phyloP scores from a whole-genome alignment of 2,888 invertebrate species.

The Meta bourneti region DNA sequence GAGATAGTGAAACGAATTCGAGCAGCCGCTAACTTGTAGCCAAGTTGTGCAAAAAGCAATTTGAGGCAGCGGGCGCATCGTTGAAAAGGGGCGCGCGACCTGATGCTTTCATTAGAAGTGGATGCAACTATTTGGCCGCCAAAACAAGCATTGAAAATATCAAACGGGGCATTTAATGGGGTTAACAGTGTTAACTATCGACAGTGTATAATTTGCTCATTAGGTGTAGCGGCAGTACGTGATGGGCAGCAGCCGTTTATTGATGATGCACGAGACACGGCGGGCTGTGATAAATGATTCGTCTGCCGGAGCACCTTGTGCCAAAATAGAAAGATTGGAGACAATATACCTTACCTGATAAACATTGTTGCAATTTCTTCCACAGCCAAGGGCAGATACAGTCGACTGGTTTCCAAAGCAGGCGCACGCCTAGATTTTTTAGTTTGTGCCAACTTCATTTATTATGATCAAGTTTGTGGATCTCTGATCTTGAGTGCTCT shows the following conservation, averaged over 20 bases:
- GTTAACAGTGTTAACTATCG: conserved; percentile 58
- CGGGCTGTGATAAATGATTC: conserved; percentile 29
- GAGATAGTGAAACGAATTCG: conserved; percentile 23
- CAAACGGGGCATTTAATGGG: background rate
- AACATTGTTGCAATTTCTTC: too few relatives aligned
- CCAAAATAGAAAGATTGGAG: too few relatives aligned
- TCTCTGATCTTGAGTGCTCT: too few relatives aligned
- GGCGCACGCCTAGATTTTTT: too few relatives aligned
- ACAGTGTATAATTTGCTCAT: conserved; percentile 70
- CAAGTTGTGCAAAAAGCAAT: background rate
- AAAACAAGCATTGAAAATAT: conserved; percentile 2
- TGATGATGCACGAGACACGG: conserved; percentile 1
- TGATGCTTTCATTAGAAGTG: background rate
- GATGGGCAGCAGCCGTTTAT: conserved; percentile 22
- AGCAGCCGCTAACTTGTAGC: conserved; percentile 13
- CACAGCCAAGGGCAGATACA: too few relatives aligned
- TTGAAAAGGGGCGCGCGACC: background rate
- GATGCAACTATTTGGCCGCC: background rate
- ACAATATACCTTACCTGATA: too few relatives aligned
- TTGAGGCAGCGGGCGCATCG: background rate
- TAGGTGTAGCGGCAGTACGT: conserved; percentile 27
- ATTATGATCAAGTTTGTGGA: too few relatives aligned
- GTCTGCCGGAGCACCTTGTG: background rate
- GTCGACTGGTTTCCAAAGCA: too few relatives aligned
- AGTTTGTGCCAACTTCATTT: too few relatives aligned